These are phyloP conservation scores for Yponomeuta malinellus DNA, from an alignment of 2,888 invertebrate genomes.

Conservation along the genomic window DNA sequence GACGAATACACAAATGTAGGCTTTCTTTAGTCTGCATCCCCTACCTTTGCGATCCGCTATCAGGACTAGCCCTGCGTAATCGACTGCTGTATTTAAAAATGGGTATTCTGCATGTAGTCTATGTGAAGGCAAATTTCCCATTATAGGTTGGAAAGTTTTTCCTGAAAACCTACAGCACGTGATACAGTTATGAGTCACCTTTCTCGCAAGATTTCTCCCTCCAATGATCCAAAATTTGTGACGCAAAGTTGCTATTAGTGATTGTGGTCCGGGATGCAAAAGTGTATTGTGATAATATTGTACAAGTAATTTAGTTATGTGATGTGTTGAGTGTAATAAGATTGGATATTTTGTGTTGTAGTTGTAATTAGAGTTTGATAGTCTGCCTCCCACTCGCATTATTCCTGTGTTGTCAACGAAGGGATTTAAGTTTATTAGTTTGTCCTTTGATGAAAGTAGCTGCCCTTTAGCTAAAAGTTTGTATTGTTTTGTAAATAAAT, in stretches of 20 bases:
- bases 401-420: slow-evolving; percentile 15
- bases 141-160: slow-evolving; percentile 19
- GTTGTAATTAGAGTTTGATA: slow-evolving; percentile 19
- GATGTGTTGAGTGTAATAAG: slow-evolving; percentile 18
- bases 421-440: slow-evolving; percentile 16
- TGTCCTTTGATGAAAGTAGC: background rate
- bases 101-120: slow-evolving; percentile 15
- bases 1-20: slow-evolving; percentile 9
- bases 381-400: slow-evolving; percentile 19
- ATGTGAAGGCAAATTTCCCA: slow-evolving; percentile 14
- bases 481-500: slow-evolving; percentile 8
- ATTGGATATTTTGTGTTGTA: slow-evolving; percentile 20
- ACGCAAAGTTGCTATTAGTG: slow-evolving; percentile 18
- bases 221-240: slow-evolving; percentile 18
- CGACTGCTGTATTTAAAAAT: slow-evolving; percentile 18
- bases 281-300: slow-evolving; percentile 17
- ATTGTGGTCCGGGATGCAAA: slow-evolving; percentile 20
- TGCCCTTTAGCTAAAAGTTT: background rate
- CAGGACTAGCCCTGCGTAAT: slow-evolving; percentile 16
- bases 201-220: slow-evolving; percentile 14
- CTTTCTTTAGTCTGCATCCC: slow-evolving; percentile 9
- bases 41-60: slow-evolving; percentile 12
- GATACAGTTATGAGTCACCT: slow-evolving; percentile 15
- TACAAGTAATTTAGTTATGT: slow-evolving; percentile 16
- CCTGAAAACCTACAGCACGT: slow-evolving; percentile 20